Percentiles rank a stretch among this genome's conserved stretches.
These are phyloP conservation scores for Hypomesus transpacificus DNA, from an alignment of 2,113 vertebrate species.

Conservation along the genomic window DNA sequence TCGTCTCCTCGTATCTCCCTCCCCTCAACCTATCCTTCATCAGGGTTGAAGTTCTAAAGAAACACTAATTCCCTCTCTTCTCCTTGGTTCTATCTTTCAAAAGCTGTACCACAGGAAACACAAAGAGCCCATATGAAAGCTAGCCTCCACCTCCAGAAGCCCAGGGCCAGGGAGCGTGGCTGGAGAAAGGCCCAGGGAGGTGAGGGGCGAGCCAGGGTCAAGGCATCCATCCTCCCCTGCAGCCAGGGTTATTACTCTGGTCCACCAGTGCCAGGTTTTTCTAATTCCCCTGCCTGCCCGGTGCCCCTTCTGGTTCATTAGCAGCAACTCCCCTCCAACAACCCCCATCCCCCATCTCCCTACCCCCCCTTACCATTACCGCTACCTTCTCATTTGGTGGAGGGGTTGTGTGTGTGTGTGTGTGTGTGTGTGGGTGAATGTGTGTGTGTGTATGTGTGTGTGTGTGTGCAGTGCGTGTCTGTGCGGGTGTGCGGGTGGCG, in stretches of 20 bases:
- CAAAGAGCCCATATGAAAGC: slow-evolving; percentile 37
- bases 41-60: slow-evolving; percentile 7
- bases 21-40: no score
- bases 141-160: slow-evolving; percentile 3
- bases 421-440: neutral
- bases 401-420: slow-evolving; percentile 13
- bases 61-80: neutral
- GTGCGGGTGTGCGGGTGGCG: slow-evolving; percentile 7
- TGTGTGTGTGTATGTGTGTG: slow-evolving; percentile 4
- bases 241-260: neutral
- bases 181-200: slow-evolving; percentile 23
- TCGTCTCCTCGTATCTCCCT: no score
- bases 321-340: slow-evolving; percentile 45
- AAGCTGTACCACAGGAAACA: slow-evolving; percentile 20
- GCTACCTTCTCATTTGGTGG: slow-evolving; percentile 50
- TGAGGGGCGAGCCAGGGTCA: slow-evolving; percentile 41
- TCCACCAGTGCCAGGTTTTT: slow-evolving; percentile 28
- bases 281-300: slow-evolving; percentile 43
- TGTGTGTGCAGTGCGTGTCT: neutral
- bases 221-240: slow-evolving; percentile 22
- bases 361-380: slow-evolving; percentile 37
- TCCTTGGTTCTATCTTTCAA: slow-evolving; percentile 13
- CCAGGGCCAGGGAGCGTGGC: slow-evolving; percentile 25
- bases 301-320: slow-evolving; percentile 76
- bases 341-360: slow-evolving; percentile 20